phyloP scores from a whole-genome alignment of 2,888 invertebrate species.

The Drosophila histrio region DNA sequence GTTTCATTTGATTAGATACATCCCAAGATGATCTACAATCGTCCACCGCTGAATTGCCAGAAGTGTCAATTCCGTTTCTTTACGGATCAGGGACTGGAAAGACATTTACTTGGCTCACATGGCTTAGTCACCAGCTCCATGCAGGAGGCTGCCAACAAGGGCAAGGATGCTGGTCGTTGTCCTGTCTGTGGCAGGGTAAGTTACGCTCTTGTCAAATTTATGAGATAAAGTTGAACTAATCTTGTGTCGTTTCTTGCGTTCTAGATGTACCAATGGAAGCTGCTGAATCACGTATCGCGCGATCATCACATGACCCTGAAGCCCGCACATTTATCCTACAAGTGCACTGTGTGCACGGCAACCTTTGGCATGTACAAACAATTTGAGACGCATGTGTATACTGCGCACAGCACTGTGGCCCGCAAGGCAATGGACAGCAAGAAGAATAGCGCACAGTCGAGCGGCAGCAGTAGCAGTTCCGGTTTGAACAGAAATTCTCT shows the following conservation, averaged over 20 bases:
- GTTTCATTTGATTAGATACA: slow-evolving; percentile 87
- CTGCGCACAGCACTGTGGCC: slow-evolving; percentile 95
- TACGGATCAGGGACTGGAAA: slow-evolving; percentile 97
- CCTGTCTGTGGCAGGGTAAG: slow-evolving; percentile 96
- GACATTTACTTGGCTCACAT: slow-evolving; percentile 97
- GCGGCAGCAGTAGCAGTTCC: slow-evolving; percentile 53
- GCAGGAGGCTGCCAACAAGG: slow-evolving; percentile 97
- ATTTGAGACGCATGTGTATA: slow-evolving; percentile 97
- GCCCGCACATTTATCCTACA: slow-evolving; percentile 96
- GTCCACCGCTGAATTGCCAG: slow-evolving; percentile 97
- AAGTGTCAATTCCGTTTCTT: slow-evolving; percentile 98
- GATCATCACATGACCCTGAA: slow-evolving; percentile 96
- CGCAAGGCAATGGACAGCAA: slow-evolving; percentile 91
- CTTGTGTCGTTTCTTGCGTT: slow-evolving; percentile 8
- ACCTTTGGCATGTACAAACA: slow-evolving; percentile 98
- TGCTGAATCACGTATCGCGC: slow-evolving; percentile 95
- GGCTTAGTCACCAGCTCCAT: slow-evolving; percentile 97
- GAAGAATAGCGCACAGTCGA: slow-evolving; percentile 80
- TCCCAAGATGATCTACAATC: slow-evolving; percentile 97
- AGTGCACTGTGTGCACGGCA: slow-evolving; percentile 97
- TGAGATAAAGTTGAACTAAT: background rate
- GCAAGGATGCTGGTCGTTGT: slow-evolving; percentile 96
- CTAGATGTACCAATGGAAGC: slow-evolving; percentile 96
- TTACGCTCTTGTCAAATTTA: slow-evolving; percentile 8
- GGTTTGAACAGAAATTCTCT: slow-evolving; percentile 79